These are phyloP conservation scores for Pagetopsis macropterus DNA, from an alignment of 2,797 vertebrate genomes.

Conservation along the genomic window DNA sequence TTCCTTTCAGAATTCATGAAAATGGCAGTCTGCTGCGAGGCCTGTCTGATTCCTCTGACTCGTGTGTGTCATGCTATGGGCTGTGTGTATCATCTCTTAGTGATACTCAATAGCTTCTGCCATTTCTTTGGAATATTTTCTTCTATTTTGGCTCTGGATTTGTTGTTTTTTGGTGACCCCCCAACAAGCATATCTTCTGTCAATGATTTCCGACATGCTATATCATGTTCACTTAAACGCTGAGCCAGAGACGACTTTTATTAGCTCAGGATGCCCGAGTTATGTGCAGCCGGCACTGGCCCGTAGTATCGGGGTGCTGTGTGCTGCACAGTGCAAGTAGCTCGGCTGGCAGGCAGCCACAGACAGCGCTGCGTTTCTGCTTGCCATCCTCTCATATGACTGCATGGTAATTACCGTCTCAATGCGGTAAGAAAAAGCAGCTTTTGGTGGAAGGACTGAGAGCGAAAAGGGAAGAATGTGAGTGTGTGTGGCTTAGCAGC, in stretches of 20 bases:
- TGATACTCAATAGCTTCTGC: background rate
- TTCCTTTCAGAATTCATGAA: slow-evolving; percentile 42
- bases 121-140: background rate
- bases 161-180: slow-evolving; percentile 17
- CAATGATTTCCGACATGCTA: slow-evolving; percentile 28
- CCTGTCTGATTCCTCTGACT: slow-evolving; percentile 43
- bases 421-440: slow-evolving; percentile 70
- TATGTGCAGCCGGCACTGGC: slow-evolving; percentile 50
- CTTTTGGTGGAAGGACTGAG: slow-evolving; percentile 70
- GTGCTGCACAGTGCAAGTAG: slow-evolving; percentile 70
- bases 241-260: slow-evolving; percentile 61
- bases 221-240: slow-evolving; percentile 42
- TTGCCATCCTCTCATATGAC: slow-evolving; percentile 79
- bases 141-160: slow-evolving; percentile 11
- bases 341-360: slow-evolving; percentile 76
- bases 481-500: slow-evolving; percentile 75
- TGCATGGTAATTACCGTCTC: slow-evolving; percentile 78
- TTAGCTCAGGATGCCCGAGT: slow-evolving; percentile 58
- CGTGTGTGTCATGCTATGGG: slow-evolving; percentile 9
- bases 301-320: slow-evolving; percentile 58
- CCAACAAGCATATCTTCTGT: slow-evolving; percentile 23
- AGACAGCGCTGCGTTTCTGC: slow-evolving; percentile 65
- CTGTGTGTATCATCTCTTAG: slow-evolving; percentile 27
- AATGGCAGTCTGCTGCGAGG: slow-evolving; percentile 41
- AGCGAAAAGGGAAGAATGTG: slow-evolving; percentile 64